Evolutionary conservation across 1,140 invertebrate species (phyloP), one percentile per base, ranked within the genome.

Genomic region (Arion vulgaris): DNA sequence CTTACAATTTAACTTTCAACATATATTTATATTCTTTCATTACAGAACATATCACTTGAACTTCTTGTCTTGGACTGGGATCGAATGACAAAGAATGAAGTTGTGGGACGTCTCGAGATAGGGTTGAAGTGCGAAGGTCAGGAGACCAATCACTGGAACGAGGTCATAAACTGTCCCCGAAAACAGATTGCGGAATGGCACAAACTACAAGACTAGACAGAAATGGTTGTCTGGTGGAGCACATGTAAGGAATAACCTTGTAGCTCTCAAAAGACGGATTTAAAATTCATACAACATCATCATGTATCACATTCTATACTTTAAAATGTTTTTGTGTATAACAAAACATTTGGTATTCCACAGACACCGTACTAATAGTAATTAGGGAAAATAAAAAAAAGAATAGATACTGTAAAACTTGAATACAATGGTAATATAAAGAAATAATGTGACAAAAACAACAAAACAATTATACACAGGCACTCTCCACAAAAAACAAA

Each of bases 151-250:
- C 98, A 99, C 92, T 99, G 98, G 98, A 97, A 96, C 87, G 98
- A 99, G 93, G 97, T 99, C 78, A 96, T 97, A 93, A 97, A 96
- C 90, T 98, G 97, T 82, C 97, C 98, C n/a, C 94, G 97, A 84
- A 95, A 98, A 83, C 98, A 99, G 94, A 98, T 99, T 89, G 98
- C 98, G 71, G 97, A 99, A 93, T 99, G 98, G 98, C 98, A 99
- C 94, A 98, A 98, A 94, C 94, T 99, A 83, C 95, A 95, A 91
- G 97, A 98, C 94, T 98, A 95, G 41, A 49, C 53, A 5, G 45
- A 32, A 28, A 66, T 32, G 62, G 28, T n/a, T 28, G 19, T 32
- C 28, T 28, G 62, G 62, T 32, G 62, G 28, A 49, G 26, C 17
- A 11, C 51, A 19, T 57, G 51, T 15, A 11, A 57, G 19, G 26